Conservation (phyloP, 2,888 invertebrate genomes). For the Phengaris arion region DNA sequence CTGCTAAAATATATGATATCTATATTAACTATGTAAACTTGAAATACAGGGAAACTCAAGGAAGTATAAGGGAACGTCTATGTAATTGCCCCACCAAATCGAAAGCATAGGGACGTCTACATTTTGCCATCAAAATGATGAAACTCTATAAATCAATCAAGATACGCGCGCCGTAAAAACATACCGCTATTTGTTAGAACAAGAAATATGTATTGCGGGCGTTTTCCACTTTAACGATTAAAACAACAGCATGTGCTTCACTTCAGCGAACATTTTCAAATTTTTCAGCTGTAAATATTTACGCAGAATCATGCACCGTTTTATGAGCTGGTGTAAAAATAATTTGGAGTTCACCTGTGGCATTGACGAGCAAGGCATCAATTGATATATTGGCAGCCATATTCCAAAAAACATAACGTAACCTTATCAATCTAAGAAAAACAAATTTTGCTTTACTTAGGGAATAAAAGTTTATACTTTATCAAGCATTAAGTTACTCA, state of each 20-base stretch:
- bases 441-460: background rate
- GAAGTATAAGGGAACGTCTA: background rate
- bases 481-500: background rate
- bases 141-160: constrained; percentile 9
- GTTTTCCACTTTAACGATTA: constrained; percentile 5
- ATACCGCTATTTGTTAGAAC: background rate
- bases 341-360: constrained; percentile 21
- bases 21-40: no score
- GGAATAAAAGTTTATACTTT: background rate
- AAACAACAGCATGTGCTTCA: constrained; percentile 13
- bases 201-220: background rate
- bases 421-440: background rate
- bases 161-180: background rate
- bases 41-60: background rate
- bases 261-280: background rate
- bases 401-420: background rate
- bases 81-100: background rate
- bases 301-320: background rate
- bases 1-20: no score
- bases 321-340: background rate
- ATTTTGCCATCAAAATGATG: background rate
- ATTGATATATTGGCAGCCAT: background rate
- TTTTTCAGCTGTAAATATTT: constrained; percentile 20
- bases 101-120: background rate
- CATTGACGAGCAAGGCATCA: background rate